A percentile compares a stretch with the other conserved stretches of the same genome.
These are phyloP conservation scores for Synanthedon vespiformis DNA, from an alignment of 2,888 invertebrate species.

Conservation along the genomic window DNA sequence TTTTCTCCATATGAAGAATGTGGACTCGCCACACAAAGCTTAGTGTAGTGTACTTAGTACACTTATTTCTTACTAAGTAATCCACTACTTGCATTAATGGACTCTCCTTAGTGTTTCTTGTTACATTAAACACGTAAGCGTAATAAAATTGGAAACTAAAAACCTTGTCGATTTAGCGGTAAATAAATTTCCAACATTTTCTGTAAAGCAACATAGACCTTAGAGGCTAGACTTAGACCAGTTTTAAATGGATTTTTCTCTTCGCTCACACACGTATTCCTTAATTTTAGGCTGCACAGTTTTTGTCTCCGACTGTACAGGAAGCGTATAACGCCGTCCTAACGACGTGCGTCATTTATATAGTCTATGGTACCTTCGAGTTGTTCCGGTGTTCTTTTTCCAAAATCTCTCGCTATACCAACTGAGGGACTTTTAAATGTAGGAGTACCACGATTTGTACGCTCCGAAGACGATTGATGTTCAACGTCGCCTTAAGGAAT, in stretches of 20 bases:
- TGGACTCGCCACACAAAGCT: too few relatives aligned
- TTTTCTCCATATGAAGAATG: too few relatives aligned
- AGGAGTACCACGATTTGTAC: slow-evolving; percentile 42
- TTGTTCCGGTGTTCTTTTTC: slow-evolving; percentile 50
- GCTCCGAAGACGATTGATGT: slow-evolving; percentile 32
- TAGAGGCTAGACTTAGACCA: slow-evolving; percentile 14
- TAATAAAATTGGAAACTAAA: background rate
- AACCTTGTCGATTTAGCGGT: background rate
- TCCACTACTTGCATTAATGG: too few relatives aligned
- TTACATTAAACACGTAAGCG: too few relatives aligned
- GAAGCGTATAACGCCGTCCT: background rate
- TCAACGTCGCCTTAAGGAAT: slow-evolving; percentile 49
- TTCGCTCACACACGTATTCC: slow-evolving; percentile 2
- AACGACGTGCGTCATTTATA: background rate
- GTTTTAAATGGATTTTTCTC: slow-evolving; percentile 29
- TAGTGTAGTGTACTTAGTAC: too few relatives aligned
- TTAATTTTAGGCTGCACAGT: background rate
- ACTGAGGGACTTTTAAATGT: slow-evolving; percentile 56
- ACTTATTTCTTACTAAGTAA: too few relatives aligned
- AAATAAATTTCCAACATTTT: background rate
- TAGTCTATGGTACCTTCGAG: slow-evolving; percentile 42
- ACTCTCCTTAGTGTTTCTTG: too few relatives aligned
- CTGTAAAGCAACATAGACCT: background rate
- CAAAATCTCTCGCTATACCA: slow-evolving; percentile 56
- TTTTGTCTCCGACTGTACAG: background rate